These are phyloP conservation scores for Rhingia campestris DNA, from an alignment of 2,888 invertebrate genomes.

Conservation along the genomic window DNA sequence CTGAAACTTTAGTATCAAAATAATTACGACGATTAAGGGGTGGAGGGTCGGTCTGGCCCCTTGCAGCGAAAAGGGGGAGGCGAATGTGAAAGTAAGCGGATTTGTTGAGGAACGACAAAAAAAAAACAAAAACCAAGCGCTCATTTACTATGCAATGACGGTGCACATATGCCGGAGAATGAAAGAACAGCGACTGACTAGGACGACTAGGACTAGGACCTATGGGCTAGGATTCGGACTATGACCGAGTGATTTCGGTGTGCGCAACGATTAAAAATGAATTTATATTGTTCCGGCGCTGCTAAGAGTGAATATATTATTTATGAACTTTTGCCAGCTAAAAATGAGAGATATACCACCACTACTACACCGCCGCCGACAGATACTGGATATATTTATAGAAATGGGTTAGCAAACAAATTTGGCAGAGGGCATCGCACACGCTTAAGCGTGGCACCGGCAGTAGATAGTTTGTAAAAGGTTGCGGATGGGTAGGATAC, in stretches of 20 bases:
- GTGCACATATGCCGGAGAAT: conserved; percentile 12
- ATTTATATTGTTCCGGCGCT: conserved; percentile 57
- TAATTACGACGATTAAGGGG: conserved; percentile 70
- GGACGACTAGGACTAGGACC: not conserved
- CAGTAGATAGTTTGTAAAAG: not conserved
- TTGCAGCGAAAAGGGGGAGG: not conserved
- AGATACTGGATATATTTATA: conserved; percentile 41
- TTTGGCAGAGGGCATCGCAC: conserved; percentile 26
- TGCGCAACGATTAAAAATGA: conserved; percentile 69
- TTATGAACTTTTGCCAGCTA: conserved; percentile 50
- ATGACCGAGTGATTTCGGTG: conserved; percentile 41
- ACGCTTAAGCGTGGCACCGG: not conserved
- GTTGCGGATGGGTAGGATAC: not conserved
- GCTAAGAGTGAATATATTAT: conserved; percentile 67
- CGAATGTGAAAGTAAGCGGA: not conserved
- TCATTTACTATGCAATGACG: conserved; percentile 60
- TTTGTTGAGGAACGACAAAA: conserved; percentile 10
- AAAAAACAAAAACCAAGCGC: conserved; percentile 17
- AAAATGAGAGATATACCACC: conserved; percentile 30
- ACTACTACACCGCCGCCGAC: conserved; percentile 23
- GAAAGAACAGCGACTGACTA: conserved; percentile 48
- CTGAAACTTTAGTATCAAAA: conserved; percentile 68
- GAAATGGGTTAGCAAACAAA: conserved; percentile 72
- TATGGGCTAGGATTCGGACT: not conserved
- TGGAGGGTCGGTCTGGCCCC: not conserved